Percentiles rank a stretch among this genome's conserved stretches.
These are phyloP conservation scores for Holocentrus rufus DNA, from an alignment of 2,797 vertebrate species.

Conservation along the genomic window DNA sequence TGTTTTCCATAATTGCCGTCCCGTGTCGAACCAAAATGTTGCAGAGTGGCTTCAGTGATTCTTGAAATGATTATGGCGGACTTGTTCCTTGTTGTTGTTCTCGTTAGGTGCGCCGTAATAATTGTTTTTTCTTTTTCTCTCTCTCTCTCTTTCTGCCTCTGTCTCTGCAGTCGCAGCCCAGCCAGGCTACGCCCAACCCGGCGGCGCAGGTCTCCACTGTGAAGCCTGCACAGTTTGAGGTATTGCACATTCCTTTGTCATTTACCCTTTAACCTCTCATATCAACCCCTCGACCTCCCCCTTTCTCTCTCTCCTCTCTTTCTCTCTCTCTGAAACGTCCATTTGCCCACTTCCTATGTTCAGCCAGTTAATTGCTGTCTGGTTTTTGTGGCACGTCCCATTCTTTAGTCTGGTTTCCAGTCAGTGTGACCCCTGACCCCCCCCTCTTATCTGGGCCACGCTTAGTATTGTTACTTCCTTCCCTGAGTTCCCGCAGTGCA, in stretches of 20 bases:
- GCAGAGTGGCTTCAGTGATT: background rate
- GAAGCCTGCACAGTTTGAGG: slow-evolving; percentile 81
- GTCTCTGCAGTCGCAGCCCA: slow-evolving; percentile 76
- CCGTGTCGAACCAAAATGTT: slow-evolving; percentile 26
- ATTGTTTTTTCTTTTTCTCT: slow-evolving; percentile 24
- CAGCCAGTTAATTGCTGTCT: slow-evolving; percentile 3
- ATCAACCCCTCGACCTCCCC: too few species aligned
- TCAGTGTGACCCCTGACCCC: slow-evolving; percentile 36
- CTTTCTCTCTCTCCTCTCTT: background rate
- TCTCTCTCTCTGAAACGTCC: background rate
- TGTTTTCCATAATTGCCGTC: slow-evolving; percentile 2
- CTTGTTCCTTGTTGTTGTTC: slow-evolving; percentile 6
- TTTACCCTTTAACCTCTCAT: slow-evolving; percentile 4
- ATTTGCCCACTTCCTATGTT: slow-evolving; percentile 20
- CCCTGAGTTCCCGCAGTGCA: slow-evolving; percentile 36
- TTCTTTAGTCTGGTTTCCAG: background rate
- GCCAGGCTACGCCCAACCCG: slow-evolving; percentile 73
- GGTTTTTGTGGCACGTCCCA: background rate
- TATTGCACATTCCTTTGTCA: slow-evolving; percentile 59
- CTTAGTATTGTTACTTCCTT: slow-evolving; percentile 39
- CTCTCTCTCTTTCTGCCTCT: slow-evolving; percentile 31
- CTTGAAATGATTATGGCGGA: slow-evolving; percentile 30
- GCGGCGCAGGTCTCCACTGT: slow-evolving; percentile 72
- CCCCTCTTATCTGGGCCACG: slow-evolving; percentile 18
- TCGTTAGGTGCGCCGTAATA: background rate